Conservation (phyloP, 2,113 vertebrate genomes). For the Hydrolagus affinis region DNA sequence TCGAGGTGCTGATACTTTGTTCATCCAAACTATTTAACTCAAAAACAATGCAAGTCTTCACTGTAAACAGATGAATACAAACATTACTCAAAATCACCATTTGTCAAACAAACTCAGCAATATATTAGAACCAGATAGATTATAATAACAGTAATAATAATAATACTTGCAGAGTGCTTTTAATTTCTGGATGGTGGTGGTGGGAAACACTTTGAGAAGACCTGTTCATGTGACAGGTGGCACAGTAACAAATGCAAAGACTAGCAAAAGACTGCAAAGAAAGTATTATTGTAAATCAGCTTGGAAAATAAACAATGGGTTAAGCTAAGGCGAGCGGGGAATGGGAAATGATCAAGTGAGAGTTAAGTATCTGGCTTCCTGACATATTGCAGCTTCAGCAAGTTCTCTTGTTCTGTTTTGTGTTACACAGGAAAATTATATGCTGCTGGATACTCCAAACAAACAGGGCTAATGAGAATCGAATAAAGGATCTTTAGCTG, state of each 20-base stretch:
- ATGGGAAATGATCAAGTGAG: background rate
- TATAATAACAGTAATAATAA: too few species aligned
- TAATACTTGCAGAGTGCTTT: too few species aligned
- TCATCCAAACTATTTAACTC: background rate
- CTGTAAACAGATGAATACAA: background rate
- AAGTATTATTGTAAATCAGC: too few species aligned
- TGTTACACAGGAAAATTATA: background rate
- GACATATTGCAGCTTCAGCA: background rate
- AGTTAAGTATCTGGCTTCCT: background rate
- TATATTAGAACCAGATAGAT: too few species aligned
- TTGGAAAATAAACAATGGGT: constrained; percentile 8
- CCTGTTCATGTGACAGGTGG: too few species aligned
- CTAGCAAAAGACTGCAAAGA: too few species aligned
- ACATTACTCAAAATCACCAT: background rate
- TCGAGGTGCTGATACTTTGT: background rate
- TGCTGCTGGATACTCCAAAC: background rate
- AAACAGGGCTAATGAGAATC: constrained; percentile 19
- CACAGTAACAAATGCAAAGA: too few species aligned
- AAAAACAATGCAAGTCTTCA: background rate
- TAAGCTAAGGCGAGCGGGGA: background rate
- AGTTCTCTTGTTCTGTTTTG: background rate
- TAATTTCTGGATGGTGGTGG: too few species aligned
- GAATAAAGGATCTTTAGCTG: constrained; percentile 18
- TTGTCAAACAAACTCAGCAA: background rate
- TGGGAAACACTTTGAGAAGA: too few species aligned